Evolutionary conservation across 2,113 vertebrate genomes (phyloP).

Genomic region (Micronisus gabar): DNA sequence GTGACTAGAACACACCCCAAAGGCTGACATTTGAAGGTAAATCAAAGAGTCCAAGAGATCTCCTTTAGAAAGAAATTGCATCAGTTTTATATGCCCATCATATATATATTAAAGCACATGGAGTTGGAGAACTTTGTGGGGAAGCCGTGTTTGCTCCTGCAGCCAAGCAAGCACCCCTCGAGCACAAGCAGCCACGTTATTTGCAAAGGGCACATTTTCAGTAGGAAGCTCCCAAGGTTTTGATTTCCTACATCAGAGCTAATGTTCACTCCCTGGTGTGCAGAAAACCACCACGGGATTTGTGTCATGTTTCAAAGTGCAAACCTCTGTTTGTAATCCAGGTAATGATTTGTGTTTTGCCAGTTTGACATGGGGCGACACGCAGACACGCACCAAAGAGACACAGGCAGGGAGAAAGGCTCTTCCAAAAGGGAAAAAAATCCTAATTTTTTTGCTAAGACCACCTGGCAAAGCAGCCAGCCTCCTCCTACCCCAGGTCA

Average conservation of each 20-base stretch:
- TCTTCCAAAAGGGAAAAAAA: rapidly evolving
- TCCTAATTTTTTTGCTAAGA: background rate
- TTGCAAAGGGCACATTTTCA: background rate
- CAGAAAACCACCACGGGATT: background rate
- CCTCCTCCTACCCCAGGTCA: rapidly evolving
- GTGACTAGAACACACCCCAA: background rate
- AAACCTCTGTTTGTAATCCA: rapidly evolving
- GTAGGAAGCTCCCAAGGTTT: background rate
- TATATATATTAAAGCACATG: rapidly evolving
- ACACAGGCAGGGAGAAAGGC: background rate
- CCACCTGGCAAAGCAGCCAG: background rate
- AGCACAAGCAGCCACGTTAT: rapidly evolving
- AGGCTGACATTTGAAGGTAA: background rate
- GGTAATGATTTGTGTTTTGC: background rate
- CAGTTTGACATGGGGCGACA: background rate
- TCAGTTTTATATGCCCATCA: rapidly evolving
- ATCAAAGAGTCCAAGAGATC: background rate
- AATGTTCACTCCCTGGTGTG: rapidly evolving
- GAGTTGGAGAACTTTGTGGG: background rate
- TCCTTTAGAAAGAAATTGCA: background rate
- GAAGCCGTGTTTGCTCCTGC: background rate
- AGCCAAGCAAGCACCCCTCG: background rate
- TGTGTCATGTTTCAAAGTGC: background rate
- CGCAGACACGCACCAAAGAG: rapidly evolving
- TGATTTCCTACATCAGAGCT: background rate